Evolutionary conservation across 2,797 vertebrate species (phyloP).

Genomic region (Bryconaethiops microstoma): DNA sequence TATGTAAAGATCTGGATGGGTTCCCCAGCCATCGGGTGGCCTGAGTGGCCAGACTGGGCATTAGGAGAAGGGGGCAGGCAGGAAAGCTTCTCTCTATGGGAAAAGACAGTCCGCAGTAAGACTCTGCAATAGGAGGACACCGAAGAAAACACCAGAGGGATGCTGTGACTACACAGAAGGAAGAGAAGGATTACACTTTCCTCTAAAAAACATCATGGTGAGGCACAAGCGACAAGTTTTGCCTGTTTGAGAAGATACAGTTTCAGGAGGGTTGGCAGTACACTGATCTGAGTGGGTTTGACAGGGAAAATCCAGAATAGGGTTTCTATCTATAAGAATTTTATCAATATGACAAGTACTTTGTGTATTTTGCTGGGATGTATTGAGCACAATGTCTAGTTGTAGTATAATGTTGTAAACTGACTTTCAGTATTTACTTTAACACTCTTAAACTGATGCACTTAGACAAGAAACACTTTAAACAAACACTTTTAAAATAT

Average conservation of each 20-base stretch:
- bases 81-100: slow-evolving; percentile 56
- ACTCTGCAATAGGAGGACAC: slow-evolving; percentile 52
- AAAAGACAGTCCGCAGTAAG: slow-evolving; percentile 54
- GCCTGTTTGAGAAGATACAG: slow-evolving; percentile 15
- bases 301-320: too few species aligned
- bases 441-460: neutral
- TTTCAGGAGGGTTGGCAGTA: slow-evolving; percentile 1
- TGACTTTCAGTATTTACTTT: neutral
- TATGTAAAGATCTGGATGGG: slow-evolving; percentile 72
- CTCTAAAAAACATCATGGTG: slow-evolving; percentile 64
- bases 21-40: slow-evolving; percentile 61
- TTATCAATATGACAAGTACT: neutral
- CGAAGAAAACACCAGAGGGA: slow-evolving; percentile 44
- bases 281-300: neutral
- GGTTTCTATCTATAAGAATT: neutral
- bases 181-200: slow-evolving; percentile 46
- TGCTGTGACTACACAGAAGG: slow-evolving; percentile 55
- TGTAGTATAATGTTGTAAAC: neutral
- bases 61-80: slow-evolving; percentile 52
- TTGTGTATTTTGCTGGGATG: neutral
- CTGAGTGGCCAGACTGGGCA: slow-evolving; percentile 58
- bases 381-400: neutral
- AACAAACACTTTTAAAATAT: neutral
- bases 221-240: slow-evolving; percentile 54
- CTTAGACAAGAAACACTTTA: neutral